These are phyloP conservation scores for Drosophila kambysellisi DNA, from an alignment of 2,888 invertebrate genomes.

Conservation along the genomic window DNA sequence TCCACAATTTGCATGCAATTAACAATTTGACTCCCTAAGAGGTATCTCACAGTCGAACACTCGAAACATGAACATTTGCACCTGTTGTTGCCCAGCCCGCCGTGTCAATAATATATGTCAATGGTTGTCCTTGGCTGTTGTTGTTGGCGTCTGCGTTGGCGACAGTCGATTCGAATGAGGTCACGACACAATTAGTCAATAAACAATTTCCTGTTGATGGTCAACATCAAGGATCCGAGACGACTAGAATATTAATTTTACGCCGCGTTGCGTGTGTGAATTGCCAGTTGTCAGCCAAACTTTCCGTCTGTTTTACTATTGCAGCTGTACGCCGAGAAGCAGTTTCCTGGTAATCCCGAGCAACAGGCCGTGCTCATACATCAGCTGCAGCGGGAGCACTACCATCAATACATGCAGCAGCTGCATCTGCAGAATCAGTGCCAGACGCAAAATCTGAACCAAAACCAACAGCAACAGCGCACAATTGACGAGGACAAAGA, in stretches of 20 bases:
- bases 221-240: conserved; percentile 16
- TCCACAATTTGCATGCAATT: background rate
- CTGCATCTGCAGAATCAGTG: conserved; percentile 86
- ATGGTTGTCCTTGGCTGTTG: conserved; percentile 4
- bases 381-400: conserved; percentile 99
- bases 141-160: conserved; percentile 2
- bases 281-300: background rate
- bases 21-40: background rate
- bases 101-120: conserved; percentile 58
- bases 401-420: conserved; percentile 99
- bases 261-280: background rate
- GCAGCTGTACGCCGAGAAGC: conserved; percentile 95
- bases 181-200: conserved; percentile 51
- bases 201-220: background rate
- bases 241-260: background rate
- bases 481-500: conserved; percentile 16
- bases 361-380: conserved; percentile 97
- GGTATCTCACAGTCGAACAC: conserved; percentile 13
- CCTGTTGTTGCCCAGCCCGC: conserved; percentile 53
- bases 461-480: conserved; percentile 35
- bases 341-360: conserved; percentile 93
- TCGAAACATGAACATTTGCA: conserved; percentile 16
- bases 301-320: background rate
- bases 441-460: conserved; percentile 30
- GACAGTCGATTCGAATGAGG: conserved; percentile 45